Evolutionary conservation across 1,140 invertebrate genomes (phyloP), one percentile per base, ranked within the genome.

Genomic region (Neoseiulus cucumeris): DNA sequence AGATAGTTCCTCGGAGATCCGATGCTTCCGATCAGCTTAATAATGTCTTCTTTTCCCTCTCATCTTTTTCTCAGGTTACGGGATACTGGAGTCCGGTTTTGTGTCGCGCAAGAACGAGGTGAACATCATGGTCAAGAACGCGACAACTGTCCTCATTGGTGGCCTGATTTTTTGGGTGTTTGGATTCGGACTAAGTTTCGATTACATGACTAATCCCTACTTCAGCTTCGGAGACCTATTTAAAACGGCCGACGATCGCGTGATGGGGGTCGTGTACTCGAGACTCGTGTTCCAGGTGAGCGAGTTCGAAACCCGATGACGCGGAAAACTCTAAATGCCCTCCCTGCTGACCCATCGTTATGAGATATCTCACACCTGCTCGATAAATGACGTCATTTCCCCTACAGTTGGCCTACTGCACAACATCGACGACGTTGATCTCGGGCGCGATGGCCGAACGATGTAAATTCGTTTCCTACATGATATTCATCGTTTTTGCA

Each of bases 81-180:
- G 72, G 22, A 65, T 76, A 20, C 67, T 76, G 22, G 74, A 76
- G 68, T 75, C 73, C 28, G 75, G 74, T 2, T 72, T 73, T 0
- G 74, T 76, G 5, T 73, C 72, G 1, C 45, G 70, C 1, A 76
- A 75, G 67, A 75, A 76, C 65, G 75, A 76, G 66, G 72, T 75
- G 0, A 76, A 76, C 64, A 76, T 76, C 18, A 70, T 75, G 70
- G 69, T 75, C 4, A 75, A 76, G 69, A 76, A 76, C 64, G 73
- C 74, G 6, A 71, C 74, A 0, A 75, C 75, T 33, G 72, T 75
- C 1, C 69, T 75, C 7, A 71, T 72, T 33, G 75, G 74, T 1
- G 73, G 74, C 0, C 66, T 75, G 6, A 71, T 73, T 2, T 76
- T 71, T 66, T 76, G 75, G 75, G 68, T 71, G 33, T 74, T 73